A percentile compares a stretch with the other conserved stretches of the same genome.
These are phyloP conservation scores for Heliconius charithonia DNA, from an alignment of 2,888 invertebrate genomes.

Conservation along the genomic window DNA sequence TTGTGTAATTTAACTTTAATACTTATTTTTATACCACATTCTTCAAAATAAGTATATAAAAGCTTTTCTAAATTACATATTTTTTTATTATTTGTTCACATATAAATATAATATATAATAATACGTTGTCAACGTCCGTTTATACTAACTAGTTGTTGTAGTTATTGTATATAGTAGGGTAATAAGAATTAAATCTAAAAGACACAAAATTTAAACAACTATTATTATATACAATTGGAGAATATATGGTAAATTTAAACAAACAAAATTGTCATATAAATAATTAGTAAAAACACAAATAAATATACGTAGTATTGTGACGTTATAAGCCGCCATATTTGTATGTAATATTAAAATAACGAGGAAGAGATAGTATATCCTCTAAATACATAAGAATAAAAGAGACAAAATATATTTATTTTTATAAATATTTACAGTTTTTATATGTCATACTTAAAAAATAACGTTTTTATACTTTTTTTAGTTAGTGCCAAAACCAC, in stretches of 20 bases:
- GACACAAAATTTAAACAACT: neutral
- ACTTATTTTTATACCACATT: neutral
- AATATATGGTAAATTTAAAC: too few relatives aligned
- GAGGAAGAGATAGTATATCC: neutral
- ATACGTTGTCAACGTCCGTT: slow-evolving; percentile 49
- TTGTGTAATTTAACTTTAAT: neutral
- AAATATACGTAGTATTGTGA: neutral
- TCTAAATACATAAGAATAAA: neutral
- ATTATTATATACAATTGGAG: too few relatives aligned
- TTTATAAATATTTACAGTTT: neutral
- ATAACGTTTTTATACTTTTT: neutral
- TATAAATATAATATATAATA: slow-evolving; percentile 25
- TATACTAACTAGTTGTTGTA: neutral
- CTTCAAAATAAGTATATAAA: neutral
- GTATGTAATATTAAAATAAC: neutral
- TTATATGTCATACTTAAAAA: neutral
- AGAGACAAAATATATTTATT: neutral
- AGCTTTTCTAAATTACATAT: neutral
- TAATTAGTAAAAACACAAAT: neutral
- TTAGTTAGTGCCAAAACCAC: slow-evolving; percentile 9
- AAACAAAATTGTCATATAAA: neutral
- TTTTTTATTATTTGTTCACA: neutral
- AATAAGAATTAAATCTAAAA: slow-evolving; percentile 9
- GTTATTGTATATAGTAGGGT: slow-evolving; percentile 28
- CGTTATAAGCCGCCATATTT: slow-evolving; percentile 16